phyloP scores from a whole-genome alignment of 2,113 vertebrate genomes.

The Herpetotheres cachinnans region DNA sequence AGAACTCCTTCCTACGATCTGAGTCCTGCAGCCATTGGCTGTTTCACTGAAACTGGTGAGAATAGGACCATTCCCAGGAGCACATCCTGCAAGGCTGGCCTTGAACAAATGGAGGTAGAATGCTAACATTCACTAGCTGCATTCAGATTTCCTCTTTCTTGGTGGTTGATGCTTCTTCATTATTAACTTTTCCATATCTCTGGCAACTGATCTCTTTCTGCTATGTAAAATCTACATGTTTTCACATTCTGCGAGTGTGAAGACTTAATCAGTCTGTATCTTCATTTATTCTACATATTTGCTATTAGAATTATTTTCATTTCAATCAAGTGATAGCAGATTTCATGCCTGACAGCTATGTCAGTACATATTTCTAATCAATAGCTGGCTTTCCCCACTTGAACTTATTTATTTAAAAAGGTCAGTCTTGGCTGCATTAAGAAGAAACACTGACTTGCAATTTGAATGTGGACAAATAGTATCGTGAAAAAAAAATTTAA shows the following conservation, averaged over 20 bases:
- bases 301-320: neutral
- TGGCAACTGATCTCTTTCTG: neutral
- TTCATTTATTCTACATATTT: neutral
- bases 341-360: neutral
- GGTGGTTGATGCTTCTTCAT: neutral
- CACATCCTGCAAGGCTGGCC: neutral
- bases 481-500: neutral
- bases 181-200: neutral
- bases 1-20: neutral
- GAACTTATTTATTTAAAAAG: neutral
- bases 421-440: neutral
- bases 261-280: neutral
- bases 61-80: neutral
- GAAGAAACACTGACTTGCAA: neutral
- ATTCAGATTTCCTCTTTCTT: neutral
- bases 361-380: neutral
- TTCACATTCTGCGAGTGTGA: neutral
- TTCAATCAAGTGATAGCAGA: neutral
- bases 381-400: neutral
- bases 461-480: neutral
- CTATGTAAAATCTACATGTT: neutral
- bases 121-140: neutral
- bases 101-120: neutral
- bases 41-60: neutral
- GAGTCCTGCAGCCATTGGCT: neutral